These are phyloP conservation scores for Beaufortia kweichowensis DNA, from an alignment of 2,113 vertebrate genomes.

Conservation along the genomic window DNA sequence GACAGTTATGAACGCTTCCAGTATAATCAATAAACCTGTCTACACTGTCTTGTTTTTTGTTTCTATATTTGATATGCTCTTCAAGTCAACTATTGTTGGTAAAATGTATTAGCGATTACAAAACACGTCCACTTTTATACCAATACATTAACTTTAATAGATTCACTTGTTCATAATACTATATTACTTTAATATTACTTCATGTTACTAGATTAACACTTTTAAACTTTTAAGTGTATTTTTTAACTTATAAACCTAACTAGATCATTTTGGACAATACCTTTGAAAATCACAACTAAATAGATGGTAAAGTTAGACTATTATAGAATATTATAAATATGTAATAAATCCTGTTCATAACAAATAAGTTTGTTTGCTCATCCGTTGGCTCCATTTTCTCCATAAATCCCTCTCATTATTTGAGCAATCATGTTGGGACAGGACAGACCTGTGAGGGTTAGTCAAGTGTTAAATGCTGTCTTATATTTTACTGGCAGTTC, in stretches of 20 bases:
- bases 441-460: conserved; percentile 38
- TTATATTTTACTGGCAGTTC: conserved; percentile 21
- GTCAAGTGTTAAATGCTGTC: conserved; percentile 45
- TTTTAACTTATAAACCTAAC: no score
- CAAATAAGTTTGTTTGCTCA: neutral
- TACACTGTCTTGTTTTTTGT: no score
- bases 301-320: neutral
- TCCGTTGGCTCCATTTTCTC: conserved; percentile 1
- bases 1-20: neutral
- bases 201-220: no score
- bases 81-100: no score
- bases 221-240: no score
- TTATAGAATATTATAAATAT: neutral
- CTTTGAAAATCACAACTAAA: neutral
- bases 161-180: no score
- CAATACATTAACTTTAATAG: no score
- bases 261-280: conserved; percentile 7
- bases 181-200: no score
- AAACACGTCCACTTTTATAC: no score
- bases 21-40: no score
- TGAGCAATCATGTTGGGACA: conserved; percentile 16
- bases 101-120: no score
- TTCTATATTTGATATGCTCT: no score
- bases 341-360: neutral
- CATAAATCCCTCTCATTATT: neutral